Evolutionary conservation across 2,113 vertebrate genomes (phyloP).

Genomic region (Pionites leucogaster): DNA sequence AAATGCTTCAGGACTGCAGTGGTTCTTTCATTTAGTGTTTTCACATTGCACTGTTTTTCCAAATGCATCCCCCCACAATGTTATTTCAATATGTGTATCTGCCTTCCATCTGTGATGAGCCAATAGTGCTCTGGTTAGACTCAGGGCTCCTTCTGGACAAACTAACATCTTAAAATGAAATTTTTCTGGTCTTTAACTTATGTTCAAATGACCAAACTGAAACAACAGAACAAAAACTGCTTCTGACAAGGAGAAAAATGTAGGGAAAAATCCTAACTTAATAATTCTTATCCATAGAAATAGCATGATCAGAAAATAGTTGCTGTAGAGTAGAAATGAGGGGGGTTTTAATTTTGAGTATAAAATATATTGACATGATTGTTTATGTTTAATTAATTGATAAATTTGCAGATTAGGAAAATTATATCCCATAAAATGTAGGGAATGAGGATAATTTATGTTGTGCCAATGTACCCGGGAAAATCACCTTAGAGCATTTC

Average conservation of each 20-base stretch:
- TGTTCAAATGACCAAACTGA: neutral
- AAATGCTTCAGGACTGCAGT: neutral
- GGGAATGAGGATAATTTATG: neutral
- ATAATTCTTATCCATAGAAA: neutral
- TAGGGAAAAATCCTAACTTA: accelerated
- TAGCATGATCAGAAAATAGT: neutral
- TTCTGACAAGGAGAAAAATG: neutral
- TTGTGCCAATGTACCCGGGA: neutral
- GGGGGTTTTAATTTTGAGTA: neutral
- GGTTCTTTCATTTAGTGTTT: neutral
- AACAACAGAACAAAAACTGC: neutral
- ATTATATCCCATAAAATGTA: neutral
- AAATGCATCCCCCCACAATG: neutral
- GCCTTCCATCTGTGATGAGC: neutral
- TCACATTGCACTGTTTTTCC: neutral
- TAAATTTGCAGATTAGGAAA: neutral
- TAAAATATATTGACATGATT: neutral
- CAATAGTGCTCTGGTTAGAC: neutral
- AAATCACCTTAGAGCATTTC: neutral
- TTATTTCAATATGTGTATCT: neutral
- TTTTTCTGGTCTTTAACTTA: neutral
- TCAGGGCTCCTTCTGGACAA: neutral
- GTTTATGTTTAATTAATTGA: neutral
- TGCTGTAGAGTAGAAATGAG: neutral
- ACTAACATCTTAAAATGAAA: neutral